Evolutionary conservation across 2,113 vertebrate genomes (phyloP), one percentile per base, ranked within the genome.

Genomic region (Thymallus thymallus): DNA sequence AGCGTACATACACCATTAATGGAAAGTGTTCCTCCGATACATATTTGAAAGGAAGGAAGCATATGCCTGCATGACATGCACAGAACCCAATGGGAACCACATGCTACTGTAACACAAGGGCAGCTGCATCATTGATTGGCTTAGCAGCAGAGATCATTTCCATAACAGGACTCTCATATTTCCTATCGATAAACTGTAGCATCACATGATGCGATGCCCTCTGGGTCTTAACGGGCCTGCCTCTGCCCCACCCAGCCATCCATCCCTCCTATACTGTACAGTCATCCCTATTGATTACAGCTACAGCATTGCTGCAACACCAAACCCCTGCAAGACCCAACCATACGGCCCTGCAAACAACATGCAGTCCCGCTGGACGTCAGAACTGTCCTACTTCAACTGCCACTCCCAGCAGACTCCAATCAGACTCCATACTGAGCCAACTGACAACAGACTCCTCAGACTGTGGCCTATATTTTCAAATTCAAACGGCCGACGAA

Each of bases 111-210:
- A 65, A 79, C 32, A 60, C 60, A 30, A 55, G 16, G 32, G 7
- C 18, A 24, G 70, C 66, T 71, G 69, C 30, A 63, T 63, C 45
- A 86, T 87, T 74, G 76, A 88, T 46, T 72, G 6, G 51, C 68
- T 78, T 32, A 6, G 41, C 45, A 74, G 48, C 48, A 51, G 48
- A 51, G 48, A 35, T 78, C 76, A 85, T 68, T 41, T 69, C 78
- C 78, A 82, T 82, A 76, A 79, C 76, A 80, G 76, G 30, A 22
- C 72, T 83, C 84, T 87, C 80, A 68, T 72, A 75, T 88, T 89
- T 86, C 81, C 66, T 29, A 16, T 82, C 78, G 30, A 85, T 75
- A 73, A 1, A 41, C 55, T 22, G 26, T 29, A 4, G 69, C 78
- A 0, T 84, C 84, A 86, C 70, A 61, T 56, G 81, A 74, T 75